Evolutionary conservation across 2,113 vertebrate genomes (phyloP), one percentile per base, ranked within the genome.

Genomic region (Paratilapia polleni): DNA sequence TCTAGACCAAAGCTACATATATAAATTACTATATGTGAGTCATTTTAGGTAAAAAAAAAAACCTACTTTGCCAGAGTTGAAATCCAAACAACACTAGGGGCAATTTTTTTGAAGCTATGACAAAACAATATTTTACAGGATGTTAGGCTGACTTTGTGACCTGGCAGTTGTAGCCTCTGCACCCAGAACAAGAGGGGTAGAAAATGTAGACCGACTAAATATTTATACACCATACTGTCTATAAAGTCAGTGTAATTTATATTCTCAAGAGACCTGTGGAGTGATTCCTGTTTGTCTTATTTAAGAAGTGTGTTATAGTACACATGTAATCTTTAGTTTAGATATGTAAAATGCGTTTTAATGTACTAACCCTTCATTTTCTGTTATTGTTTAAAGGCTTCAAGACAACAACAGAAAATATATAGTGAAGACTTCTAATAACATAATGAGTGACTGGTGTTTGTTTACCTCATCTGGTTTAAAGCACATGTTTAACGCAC

Each of bases 101-200:
- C 49, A 47, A 68, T n/a, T 85, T 85, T n/a, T 87, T 77, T 81
- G n/a, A 87, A 84, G 70, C 85, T 68, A 41, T 34, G 36, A 78
- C 81, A 68, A 83, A 89, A 70, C 56, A 70, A 68, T 80, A 89
- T 89, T 86, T 85, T 76, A 81, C 3, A 41, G 78, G 8, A 54
- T 52, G 22, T 88, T 54, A 61, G 43, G 56, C 77, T 76, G 62
- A 75, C 57, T 89, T 85, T 81, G 78, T 78, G 68, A 79, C 73
- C 28, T 70, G 58, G 24, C 7, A 63, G 84, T 7, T 14, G 73
- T 54, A 83, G 82, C 38, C 38, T 77, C 73, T 34, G 57, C 57
- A 77, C 41, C 43, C 36, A 76, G 22, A 78, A 52, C 9, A 75
- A 6, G 22, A 41, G 19, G 59, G 60, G 36, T 3, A 77, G 70